Evolutionary conservation across 2,888 invertebrate genomes (phyloP).

Genomic region (Drosophila engyochracea): DNA sequence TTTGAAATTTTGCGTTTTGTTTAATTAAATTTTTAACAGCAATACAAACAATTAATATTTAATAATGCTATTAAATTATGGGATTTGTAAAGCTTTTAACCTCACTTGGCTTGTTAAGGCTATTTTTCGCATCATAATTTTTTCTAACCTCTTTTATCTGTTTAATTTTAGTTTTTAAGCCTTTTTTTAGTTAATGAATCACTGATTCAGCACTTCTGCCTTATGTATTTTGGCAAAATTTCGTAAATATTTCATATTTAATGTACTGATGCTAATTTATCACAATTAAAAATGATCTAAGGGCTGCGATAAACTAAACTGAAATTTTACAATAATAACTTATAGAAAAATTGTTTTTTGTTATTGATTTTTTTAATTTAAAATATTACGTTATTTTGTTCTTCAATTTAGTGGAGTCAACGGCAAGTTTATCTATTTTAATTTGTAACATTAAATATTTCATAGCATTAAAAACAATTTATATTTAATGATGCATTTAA

Average conservation of each 20-base stretch:
- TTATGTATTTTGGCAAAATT: neutral
- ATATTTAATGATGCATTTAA: conserved; percentile 29
- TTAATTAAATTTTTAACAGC: no score
- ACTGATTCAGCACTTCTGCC: no score
- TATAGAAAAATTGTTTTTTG: neutral
- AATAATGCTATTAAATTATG: no score
- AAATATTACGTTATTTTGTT: neutral
- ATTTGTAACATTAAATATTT: conserved; percentile 22
- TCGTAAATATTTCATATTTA: neutral
- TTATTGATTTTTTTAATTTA: neutral
- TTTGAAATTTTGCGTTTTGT: neutral
- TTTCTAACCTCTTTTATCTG: no score
- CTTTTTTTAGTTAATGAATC: no score
- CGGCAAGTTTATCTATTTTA: neutral
- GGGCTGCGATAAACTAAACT: neutral
- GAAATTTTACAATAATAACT: neutral
- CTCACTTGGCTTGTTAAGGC: no score
- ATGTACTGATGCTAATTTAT: neutral
- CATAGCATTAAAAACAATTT: conserved; percentile 24
- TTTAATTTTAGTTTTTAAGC: no score
- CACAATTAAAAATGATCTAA: neutral
- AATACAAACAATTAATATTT: no score
- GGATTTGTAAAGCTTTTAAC: no score
- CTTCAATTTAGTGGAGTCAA: neutral
- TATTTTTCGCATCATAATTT: no score